Percentiles rank a stretch among this genome's conserved stretches.
These are phyloP conservation scores for Digitonthophagus gazella DNA, from an alignment of 2,888 invertebrate genomes.

Conservation along the genomic window DNA sequence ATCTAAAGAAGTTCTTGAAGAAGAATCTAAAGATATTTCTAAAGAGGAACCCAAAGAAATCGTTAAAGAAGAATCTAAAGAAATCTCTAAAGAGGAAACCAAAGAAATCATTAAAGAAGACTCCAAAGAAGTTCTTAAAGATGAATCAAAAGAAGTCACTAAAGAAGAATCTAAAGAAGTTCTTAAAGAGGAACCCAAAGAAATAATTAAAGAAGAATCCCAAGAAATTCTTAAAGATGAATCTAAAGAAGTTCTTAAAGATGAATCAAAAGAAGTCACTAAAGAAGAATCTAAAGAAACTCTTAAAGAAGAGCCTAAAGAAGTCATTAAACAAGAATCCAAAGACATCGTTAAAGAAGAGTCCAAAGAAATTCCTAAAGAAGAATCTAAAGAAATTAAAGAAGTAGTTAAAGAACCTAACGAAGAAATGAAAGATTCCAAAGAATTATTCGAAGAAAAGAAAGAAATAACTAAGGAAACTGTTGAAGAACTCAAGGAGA, in stretches of 20 bases:
- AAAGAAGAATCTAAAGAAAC: conserved; percentile 42
- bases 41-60: conserved; percentile 41
- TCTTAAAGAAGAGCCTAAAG: conserved; percentile 23
- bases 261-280: conserved; percentile 41
- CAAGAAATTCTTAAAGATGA: conserved; percentile 4
- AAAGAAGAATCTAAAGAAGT: conserved; percentile 51
- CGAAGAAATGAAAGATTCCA: not conserved
- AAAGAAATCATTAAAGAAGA: conserved; percentile 31
- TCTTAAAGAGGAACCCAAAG: conserved; percentile 6
- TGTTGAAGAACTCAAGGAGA: conserved; percentile 4
- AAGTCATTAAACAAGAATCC: conserved; percentile 35
- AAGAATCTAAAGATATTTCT: conserved; percentile 18
- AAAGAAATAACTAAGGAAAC: conserved; percentile 43
- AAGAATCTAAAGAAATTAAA: conserved; percentile 1
- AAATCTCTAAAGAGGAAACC: conserved; percentile 20
- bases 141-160: conserved; percentile 42
- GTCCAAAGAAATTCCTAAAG: conserved; percentile 12
- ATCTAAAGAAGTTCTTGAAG: conserved; percentile 19
- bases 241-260: not conserved
- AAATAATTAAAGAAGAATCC: conserved; percentile 11
- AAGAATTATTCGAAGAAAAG: conserved; percentile 48
- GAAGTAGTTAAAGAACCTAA: not conserved
- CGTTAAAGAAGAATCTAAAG: conserved; percentile 28
- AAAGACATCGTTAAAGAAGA: conserved; percentile 30
- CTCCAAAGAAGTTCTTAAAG: conserved; percentile 33